Evolutionary conservation across 2,888 invertebrate species (phyloP).

Genomic region (Ennomos quercinarius): DNA sequence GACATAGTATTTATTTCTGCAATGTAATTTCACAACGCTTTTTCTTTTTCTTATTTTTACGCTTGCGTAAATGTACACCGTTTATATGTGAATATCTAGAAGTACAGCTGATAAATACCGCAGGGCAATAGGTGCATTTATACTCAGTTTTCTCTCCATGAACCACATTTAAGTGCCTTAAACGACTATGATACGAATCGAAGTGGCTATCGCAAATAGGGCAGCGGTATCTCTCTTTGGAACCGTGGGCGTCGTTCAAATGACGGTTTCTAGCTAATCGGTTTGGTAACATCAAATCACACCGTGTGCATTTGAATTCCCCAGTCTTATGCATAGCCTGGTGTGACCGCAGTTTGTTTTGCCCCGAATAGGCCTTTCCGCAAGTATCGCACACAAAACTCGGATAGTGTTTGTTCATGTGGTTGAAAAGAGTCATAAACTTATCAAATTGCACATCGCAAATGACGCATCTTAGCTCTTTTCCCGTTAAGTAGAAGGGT

Average conservation of each 20-base stretch:
- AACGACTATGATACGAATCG: conserved; percentile 57
- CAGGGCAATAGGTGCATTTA: conserved; percentile 57
- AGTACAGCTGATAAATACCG: conserved; percentile 62
- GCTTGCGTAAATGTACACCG: conserved; percentile 58
- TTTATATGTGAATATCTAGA: conserved; percentile 70
- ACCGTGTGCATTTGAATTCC: conserved; percentile 70
- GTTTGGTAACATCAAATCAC: conserved; percentile 65
- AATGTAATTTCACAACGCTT: conserved; percentile 3
- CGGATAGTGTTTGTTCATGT: conserved; percentile 77
- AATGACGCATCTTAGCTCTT: conserved; percentile 59
- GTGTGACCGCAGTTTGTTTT: conserved; percentile 72
- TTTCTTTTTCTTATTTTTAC: conserved; percentile 34
- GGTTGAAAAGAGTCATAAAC: conserved; percentile 58
- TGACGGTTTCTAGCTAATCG: conserved; percentile 56
- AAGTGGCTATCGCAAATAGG: conserved; percentile 62
- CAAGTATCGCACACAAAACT: conserved; percentile 74
- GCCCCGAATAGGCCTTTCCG: conserved; percentile 74
- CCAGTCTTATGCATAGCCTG: conserved; percentile 65
- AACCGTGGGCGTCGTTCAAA: conserved; percentile 52
- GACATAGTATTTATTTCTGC: conserved; percentile 9
- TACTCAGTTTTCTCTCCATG: conserved; percentile 64
- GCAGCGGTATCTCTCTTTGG: conserved; percentile 62
- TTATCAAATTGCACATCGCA: conserved; percentile 55
- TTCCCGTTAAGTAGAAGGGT: conserved; percentile 60
- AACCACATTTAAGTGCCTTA: conserved; percentile 57